Base-by-base conservation (phyloP, 2,113 vertebrate genomes). In the Ellobius talpinus region DNA sequence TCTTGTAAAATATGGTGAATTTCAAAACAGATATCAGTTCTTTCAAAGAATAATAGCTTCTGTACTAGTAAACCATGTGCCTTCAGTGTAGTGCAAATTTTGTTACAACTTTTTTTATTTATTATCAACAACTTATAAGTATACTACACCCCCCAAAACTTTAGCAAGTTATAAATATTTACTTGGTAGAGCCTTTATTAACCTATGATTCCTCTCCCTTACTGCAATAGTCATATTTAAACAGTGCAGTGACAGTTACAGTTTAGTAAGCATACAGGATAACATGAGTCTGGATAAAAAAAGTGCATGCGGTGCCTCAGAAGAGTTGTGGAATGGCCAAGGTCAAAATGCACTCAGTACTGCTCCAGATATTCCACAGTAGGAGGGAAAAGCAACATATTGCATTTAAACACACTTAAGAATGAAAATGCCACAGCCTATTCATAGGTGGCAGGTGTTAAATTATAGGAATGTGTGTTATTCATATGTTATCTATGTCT, bases 401-500 rank as follows among this genome's bases (percentile, higher is more conserved):
- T 96, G 55, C 58, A 50, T 90, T 81, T 55, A 42, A 52, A 95
- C 84, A 77, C n/a, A 96, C 76, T 68, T 76, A 81, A 63, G 26
- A 52, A 89, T 87, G 70, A 87, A 93, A 97, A 90, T 96, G 45
- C 50, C 74, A 86, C 73, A 96, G 39, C 19, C 39, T 93, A 77
- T 86, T 94, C 84, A 90, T 63, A 19, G 33, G 24, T 85, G 36
- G 89, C 97, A 97, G 87, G 87, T 96, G 97, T 94, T 96, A 97
- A 94, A 86, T 96, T 92, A 73, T 21, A 97, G 70, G 39, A 74
- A 7, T 47, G 36, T 90, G 31, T 39, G 94, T 87, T 95, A 84
- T 95, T 97, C 95, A 77, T 77, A 79, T 95, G 79, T 81, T 93
- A 95, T 96, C 96, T 96, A 92, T 94, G 24, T 50, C 63, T 95